Percentiles rank a stretch among this genome's conserved stretches.
phyloP scores from a whole-genome alignment of 2,797 vertebrate genomes.

The Notoglanidium macrostoma region DNA sequence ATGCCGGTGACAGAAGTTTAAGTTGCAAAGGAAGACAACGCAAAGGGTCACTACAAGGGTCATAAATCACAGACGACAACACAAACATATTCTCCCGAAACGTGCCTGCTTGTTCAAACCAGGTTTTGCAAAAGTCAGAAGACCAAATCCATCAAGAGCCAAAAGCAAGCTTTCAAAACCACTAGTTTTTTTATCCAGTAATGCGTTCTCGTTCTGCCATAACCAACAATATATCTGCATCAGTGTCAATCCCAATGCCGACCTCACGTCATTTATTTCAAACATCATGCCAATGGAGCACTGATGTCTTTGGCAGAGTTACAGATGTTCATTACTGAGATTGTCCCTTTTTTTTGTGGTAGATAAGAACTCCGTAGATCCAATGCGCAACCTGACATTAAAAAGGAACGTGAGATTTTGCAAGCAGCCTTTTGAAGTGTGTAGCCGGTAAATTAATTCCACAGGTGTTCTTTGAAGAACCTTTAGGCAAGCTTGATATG shows the following conservation, averaged over 20 bases:
- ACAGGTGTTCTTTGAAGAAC: slow-evolving; percentile 11
- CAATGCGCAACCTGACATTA: neutral
- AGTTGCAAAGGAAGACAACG: neutral
- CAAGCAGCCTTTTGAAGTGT: neutral
- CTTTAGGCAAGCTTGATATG: slow-evolving; percentile 16
- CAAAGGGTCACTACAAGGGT: neutral
- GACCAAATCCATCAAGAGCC: neutral
- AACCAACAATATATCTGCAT: slow-evolving; percentile 16
- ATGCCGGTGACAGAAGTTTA: neutral
- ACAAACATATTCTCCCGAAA: too few relatives aligned
- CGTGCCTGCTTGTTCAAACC: neutral
- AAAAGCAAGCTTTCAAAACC: slow-evolving; percentile 3
- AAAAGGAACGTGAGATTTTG: neutral
- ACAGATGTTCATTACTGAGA: slow-evolving; percentile 22
- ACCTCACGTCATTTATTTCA: slow-evolving; percentile 8
- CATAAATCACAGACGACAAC: neutral
- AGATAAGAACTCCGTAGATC: neutral
- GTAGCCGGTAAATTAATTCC: neutral
- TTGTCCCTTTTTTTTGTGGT: neutral
- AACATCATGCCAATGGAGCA: slow-evolving; percentile 7
- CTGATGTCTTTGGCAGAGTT: slow-evolving; percentile 19
- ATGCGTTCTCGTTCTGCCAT: slow-evolving; percentile 23
- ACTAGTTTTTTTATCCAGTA: neutral
- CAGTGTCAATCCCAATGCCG: slow-evolving; percentile 25
- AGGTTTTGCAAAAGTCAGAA: neutral